Evolutionary conservation across 2,888 invertebrate genomes (phyloP).

Genomic region (Mimumesa dahlbomi): DNA sequence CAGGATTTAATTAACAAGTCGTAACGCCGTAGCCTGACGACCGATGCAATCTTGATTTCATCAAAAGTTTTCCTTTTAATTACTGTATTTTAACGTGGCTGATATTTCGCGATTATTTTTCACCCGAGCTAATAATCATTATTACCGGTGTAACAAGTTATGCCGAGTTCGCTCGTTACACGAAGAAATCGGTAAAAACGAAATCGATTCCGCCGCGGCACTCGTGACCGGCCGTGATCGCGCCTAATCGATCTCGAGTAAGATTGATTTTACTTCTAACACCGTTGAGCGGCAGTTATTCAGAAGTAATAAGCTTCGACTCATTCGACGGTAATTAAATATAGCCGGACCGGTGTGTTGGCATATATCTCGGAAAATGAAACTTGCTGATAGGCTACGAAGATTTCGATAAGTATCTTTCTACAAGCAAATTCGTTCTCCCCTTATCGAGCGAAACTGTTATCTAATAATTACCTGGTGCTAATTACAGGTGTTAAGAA

Average conservation of each 20-base stretch:
- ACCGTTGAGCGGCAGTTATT: conserved; percentile 43
- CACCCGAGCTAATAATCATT: conserved; percentile 46
- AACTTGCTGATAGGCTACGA: conserved; percentile 35
- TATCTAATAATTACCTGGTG: conserved; percentile 24
- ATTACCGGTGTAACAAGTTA: conserved; percentile 11
- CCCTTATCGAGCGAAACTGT: conserved; percentile 12
- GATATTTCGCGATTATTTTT: conserved; percentile 27
- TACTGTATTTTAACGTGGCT: conserved; percentile 6
- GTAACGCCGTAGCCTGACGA: conserved; percentile 18
- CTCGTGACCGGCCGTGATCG: conserved; percentile 41
- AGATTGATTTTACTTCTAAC: conserved; percentile 62
- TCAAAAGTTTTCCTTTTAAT: conserved; percentile 41
- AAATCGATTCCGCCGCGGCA: conserved; percentile 49
- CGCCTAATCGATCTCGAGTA: conserved; percentile 58
- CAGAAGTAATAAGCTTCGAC: conserved; percentile 54
- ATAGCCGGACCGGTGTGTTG: conserved; percentile 21
- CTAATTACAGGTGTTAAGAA: conserved; percentile 38
- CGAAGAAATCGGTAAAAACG: conserved; percentile 41
- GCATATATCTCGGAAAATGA: conserved; percentile 37
- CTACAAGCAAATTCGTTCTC: conserved; percentile 17
- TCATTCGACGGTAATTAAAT: conserved; percentile 61
- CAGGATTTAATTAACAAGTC: conserved; percentile 53
- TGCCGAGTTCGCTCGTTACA: conserved; percentile 28
- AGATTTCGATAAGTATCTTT: conserved; percentile 51
- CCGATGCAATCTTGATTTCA: conserved; percentile 55